Base-by-base conservation (phyloP, 1,140 invertebrate species). In the Ridgeia piscesae region DNA sequence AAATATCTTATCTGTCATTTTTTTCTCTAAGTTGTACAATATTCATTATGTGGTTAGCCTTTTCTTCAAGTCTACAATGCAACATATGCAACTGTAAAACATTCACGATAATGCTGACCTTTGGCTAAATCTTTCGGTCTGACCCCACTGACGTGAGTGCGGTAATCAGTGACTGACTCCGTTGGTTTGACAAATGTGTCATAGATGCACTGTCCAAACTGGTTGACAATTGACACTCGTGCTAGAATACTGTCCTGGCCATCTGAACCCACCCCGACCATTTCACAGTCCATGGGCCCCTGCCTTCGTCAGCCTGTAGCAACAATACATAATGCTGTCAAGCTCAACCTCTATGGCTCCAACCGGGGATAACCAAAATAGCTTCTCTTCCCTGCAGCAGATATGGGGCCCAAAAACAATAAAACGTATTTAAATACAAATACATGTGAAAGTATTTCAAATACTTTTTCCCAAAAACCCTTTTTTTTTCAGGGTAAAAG, bases 221-320 rank as follows among this genome's bases (percentile, higher is more conserved):
- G 97, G 96, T 99, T 99, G 0, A 99, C 99, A 91, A 99, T 96
- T 0, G 98, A 99, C 0, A 99, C 98, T 93, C 99, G 96, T 0
- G 98, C 99, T 91, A 99, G 94, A 96, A 98, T 98, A 94, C 97
- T 97, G 35, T 98, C 98, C 17, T 96, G 96, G 0, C 98, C 98
- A 88, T 96, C 94, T 48, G 93, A 92, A 0, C 98, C 98, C 35
- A 98, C 97, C 0, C 99, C 99, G 0, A 99, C 99, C 98, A 99
- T 99, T 96, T 99, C 99, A 96, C 99, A 99, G 95, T 99, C 99
- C 95, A 99, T 98, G n/a, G 0, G 98, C 98, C 89, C 99, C 94
- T 50, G 97, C 97, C 94, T 97, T 97, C n/a, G 95, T 95, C 14
- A 95, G 89, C 14, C 95, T 95, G 92, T 27, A 94, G 93, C 33